phyloP scores from a whole-genome alignment of 2,113 vertebrate species.

The Marmota flaviventris region DNA sequence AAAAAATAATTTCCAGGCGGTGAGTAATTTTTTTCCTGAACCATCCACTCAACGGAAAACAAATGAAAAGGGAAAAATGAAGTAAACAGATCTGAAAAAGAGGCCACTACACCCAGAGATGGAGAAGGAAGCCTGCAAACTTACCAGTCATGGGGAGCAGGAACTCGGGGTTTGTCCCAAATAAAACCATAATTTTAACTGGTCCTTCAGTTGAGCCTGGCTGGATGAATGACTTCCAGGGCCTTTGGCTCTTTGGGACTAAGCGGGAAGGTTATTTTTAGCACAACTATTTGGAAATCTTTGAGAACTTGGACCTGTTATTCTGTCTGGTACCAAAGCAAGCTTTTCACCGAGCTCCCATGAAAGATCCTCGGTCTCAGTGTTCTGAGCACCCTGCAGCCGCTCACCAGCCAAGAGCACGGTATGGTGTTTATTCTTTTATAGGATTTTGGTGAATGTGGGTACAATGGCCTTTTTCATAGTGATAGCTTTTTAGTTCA shows the following conservation, averaged over 20 bases:
- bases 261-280: slow-evolving; percentile 79
- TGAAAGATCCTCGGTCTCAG: slow-evolving; percentile 58
- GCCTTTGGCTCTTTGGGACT: slow-evolving; percentile 75
- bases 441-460: slow-evolving; percentile 1
- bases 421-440: slow-evolving; percentile 71
- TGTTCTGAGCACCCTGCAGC: slow-evolving; percentile 59
- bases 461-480: neutral
- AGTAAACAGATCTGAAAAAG: slow-evolving; percentile 70
- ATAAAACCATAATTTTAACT: slow-evolving; percentile 49
- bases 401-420: slow-evolving; percentile 36
- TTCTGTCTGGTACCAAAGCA: slow-evolving; percentile 76
- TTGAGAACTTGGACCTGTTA: slow-evolving; percentile 79
- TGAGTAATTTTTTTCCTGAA: slow-evolving; percentile 70
- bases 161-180: slow-evolving; percentile 37
- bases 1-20: slow-evolving; percentile 67
- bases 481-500: neutral
- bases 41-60: slow-evolving; percentile 70
- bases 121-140: neutral
- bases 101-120: neutral
- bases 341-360: slow-evolving; percentile 60
- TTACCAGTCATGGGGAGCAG: neutral
- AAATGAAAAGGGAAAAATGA: slow-evolving; percentile 59
- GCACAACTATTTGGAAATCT: slow-evolving; percentile 80
- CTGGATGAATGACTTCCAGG: slow-evolving; percentile 73
- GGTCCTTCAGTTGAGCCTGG: neutral